phyloP scores from a whole-genome alignment of 2,888 invertebrate genomes.

The Seira sanloemensis region DNA sequence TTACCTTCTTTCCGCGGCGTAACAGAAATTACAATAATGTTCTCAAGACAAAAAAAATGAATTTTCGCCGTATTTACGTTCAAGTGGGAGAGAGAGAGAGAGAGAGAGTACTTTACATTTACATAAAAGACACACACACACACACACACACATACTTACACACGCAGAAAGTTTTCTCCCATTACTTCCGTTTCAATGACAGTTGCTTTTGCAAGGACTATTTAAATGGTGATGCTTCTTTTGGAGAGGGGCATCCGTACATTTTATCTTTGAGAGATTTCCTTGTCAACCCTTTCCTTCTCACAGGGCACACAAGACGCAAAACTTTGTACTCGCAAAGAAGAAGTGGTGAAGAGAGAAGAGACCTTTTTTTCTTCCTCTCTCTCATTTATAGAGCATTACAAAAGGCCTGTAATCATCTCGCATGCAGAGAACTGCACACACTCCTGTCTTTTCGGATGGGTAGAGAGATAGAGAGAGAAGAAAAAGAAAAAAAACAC shows the following conservation, averaged over 20 bases:
- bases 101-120: background rate
- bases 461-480: background rate
- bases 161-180: no score
- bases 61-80: background rate
- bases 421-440: background rate
- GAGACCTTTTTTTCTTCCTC: slow-evolving; percentile 21
- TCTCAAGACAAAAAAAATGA: no score
- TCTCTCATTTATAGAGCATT: no score
- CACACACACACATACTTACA: background rate
- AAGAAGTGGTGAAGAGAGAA: background rate
- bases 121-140: background rate
- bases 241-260: no score
- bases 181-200: background rate
- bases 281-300: no score
- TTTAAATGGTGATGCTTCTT: background rate
- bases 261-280: no score
- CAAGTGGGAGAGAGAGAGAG: no score
- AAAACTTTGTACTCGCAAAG: no score
- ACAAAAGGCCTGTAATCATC: background rate
- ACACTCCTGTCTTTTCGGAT: no score
- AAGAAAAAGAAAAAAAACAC: background rate
- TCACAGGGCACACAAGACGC: no score
- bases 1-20: background rate
- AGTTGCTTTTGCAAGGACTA: background rate
- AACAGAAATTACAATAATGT: background rate